Evolutionary conservation across 2,113 vertebrate species (phyloP), one percentile per base, ranked within the genome.

Genomic region (Puntigrus tetrazona): DNA sequence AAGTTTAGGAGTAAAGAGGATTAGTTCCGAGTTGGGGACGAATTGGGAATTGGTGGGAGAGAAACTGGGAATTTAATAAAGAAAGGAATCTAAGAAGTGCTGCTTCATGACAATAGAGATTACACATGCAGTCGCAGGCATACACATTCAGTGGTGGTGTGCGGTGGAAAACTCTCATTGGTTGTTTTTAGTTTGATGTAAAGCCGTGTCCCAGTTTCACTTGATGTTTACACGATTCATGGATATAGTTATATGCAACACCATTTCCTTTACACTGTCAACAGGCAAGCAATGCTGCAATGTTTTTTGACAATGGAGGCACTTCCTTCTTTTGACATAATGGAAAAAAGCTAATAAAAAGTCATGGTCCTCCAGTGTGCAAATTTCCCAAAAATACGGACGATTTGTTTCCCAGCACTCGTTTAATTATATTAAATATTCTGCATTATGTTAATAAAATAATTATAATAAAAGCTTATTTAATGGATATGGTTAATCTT

Each of bases 1-100:
- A 69, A 75, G 75, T 67, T 78, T 38, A 20, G 34, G 31, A 78
- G 83, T 57, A 85, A 85, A 85, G 76, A 85, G 83, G 83, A 85
- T 85, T 85, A 85, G 83, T 38, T 59, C 76, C 11, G 10, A 65
- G 67, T 72, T 69, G 63, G 75, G 41, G 29, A 61, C 27, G 57
- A 57, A 76, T 81, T 74, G 69, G 82, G 82, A 84, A 50, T 63
- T 34, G 38, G 41, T 47, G 52, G 70, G 79, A 82, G 63, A 83
- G 29, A 36, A 72, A 63, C 38, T 76, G 77, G 83, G 76, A 85
- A 59, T 85, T 85, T 85, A 72, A 70, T 82, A 82, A 82, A 82
- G 80, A 69, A 81, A 69, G 61, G 78, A 82, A 82, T 82, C 65
- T 70, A 16, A 52, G 63, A 81, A 70, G 79, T 52, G 65, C 65